These are phyloP conservation scores for Glyptemys insculpta DNA, from an alignment of 2,797 vertebrate species.

Conservation along the genomic window DNA sequence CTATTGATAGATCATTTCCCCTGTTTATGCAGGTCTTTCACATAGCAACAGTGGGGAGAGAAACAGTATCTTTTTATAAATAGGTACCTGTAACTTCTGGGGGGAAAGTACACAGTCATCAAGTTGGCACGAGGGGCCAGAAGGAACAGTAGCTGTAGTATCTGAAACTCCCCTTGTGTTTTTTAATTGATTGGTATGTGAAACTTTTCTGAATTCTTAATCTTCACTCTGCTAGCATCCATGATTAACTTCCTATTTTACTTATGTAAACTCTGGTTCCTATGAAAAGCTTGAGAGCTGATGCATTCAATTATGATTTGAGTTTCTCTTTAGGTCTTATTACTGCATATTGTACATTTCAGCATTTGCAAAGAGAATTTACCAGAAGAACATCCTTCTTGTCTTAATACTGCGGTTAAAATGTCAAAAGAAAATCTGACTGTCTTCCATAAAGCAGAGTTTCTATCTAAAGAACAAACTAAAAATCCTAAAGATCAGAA, in stretches of 20 bases:
- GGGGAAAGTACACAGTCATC: background rate
- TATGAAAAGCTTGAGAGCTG: background rate
- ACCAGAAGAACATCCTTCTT: conserved; percentile 78
- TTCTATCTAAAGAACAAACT: conserved; percentile 67
- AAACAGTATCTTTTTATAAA: background rate
- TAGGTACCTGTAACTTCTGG: background rate
- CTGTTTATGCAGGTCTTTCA: background rate
- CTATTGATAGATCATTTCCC: background rate
- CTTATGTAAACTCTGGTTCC: background rate
- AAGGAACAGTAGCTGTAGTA: background rate
- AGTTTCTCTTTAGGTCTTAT: background rate
- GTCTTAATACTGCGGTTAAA: conserved; percentile 76
- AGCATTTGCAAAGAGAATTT: conserved; percentile 80
- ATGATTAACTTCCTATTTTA: background rate
- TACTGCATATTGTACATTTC: conserved; percentile 38
- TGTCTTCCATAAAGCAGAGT: conserved; percentile 67
- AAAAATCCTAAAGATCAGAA: conserved; percentile 68
- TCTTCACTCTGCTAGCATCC: background rate
- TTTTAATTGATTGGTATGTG: background rate
- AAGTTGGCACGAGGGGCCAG: background rate
- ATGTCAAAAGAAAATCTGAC: conserved; percentile 64
- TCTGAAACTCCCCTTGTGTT: background rate
- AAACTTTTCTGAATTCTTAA: background rate
- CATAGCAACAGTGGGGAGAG: background rate
- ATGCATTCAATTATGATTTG: background rate